Percentiles rank a stretch among this genome's conserved stretches.
These are phyloP conservation scores for Gandaritis pyraliata DNA, from an alignment of 2,888 invertebrate genomes.

Conservation along the genomic window DNA sequence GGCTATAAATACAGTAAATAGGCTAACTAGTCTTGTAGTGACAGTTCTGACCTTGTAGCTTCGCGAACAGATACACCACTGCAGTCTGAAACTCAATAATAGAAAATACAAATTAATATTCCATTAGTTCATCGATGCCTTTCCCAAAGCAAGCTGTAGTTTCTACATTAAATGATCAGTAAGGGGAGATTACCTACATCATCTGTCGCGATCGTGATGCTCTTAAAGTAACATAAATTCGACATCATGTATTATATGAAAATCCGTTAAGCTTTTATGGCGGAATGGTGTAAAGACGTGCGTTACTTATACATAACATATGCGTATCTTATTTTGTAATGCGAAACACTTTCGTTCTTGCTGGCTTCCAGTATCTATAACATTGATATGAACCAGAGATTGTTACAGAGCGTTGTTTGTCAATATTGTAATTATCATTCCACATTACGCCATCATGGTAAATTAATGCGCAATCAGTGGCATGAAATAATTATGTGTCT, in stretches of 20 bases:
- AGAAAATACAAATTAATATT: background rate
- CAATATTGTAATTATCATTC: background rate
- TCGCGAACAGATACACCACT: constrained; percentile 13
- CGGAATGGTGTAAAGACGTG: background rate
- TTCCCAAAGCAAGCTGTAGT: background rate
- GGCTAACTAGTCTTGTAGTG: constrained; percentile 17
- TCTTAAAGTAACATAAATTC: constrained; percentile 10
- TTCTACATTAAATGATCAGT: background rate
- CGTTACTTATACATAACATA: background rate
- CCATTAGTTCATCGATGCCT: too few relatives aligned
- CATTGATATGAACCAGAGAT: background rate
- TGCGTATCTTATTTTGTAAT: background rate
- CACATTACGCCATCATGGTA: background rate
- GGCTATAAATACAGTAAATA: constrained; percentile 19
- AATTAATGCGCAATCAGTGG: background rate
- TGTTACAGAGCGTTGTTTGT: background rate
- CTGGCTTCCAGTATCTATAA: background rate
- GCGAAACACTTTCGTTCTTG: background rate
- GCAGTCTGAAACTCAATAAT: background rate
- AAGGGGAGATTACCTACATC: constrained; percentile 1
- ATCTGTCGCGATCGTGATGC: background rate
- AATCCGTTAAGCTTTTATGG: constrained; percentile 1
- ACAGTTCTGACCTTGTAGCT: constrained; percentile 20
- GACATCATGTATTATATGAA: constrained; percentile 12
- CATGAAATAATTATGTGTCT: constrained; percentile 14